Conservation (phyloP, 2,888 invertebrate species). For the Eupithecia subfuscata region DNA sequence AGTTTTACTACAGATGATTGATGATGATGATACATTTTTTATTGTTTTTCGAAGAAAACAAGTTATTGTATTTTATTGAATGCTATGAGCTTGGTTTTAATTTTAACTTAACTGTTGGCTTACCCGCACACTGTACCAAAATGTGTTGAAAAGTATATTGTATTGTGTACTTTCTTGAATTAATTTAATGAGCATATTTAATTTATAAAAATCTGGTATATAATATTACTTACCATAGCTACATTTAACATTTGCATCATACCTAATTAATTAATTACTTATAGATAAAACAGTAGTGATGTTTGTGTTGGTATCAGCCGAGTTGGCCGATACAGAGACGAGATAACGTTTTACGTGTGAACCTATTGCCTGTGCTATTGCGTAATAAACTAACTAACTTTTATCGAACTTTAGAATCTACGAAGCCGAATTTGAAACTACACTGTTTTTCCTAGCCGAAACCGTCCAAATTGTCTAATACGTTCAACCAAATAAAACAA, state of each 20-base stretch:
- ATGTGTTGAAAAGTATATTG: not conserved
- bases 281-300: not conserved
- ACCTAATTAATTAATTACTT: too few species aligned
- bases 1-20: too few species aligned
- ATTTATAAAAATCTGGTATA: not conserved
- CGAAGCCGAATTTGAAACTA: not conserved
- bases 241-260: too few species aligned
- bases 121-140: not conserved
- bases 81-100: not conserved
- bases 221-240: not conserved
- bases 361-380: conserved; percentile 28
- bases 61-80: not conserved
- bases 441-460: not conserved
- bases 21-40: too few species aligned
- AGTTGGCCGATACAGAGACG: conserved; percentile 1
- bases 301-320: not conserved
- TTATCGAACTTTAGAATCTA: conserved; percentile 36
- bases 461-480: not conserved
- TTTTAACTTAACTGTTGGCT: not conserved
- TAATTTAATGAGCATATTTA: not conserved
- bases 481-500: too few species aligned
- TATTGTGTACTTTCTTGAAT: not conserved
- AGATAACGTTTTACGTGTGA: conserved; percentile 20
- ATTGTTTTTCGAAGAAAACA: not conserved
- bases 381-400: conserved; percentile 48